Base-by-base conservation (phyloP, 2,888 invertebrate genomes). In the Scaptomyza caliginosa region DNA sequence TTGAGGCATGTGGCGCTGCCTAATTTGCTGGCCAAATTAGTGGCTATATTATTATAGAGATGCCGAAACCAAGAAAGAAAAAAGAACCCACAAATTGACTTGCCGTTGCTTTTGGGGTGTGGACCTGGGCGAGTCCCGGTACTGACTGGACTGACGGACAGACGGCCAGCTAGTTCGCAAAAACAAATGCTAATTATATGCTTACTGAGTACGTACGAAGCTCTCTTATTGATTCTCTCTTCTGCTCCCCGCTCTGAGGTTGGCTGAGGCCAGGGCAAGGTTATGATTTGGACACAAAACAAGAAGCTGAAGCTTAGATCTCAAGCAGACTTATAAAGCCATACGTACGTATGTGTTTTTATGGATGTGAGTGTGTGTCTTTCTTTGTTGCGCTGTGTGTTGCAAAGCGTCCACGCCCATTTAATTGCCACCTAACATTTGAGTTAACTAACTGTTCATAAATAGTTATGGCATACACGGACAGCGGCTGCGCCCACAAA, bases 381-480 rank as follows among this genome's bases (percentile, higher is more conserved):
- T 39, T 49, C 43, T 32, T 38, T 56, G 38, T 55, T 57, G 39
- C 34, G 38, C 48, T 59, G 26, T 60, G 23, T 52, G 51, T 52
- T 57, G 67, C 55, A 39, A 39, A 30, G 63, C 56, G 54, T 65
- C 76, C 84, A 78, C 84, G 84, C 84, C 84, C 86, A 67, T 86
- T 88, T 84, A 84, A 84, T 84, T 84, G 89, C 89, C 79, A 84
- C 76, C 88, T 88, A 71, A 74, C 86, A 81, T 84, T 87, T 87
- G 70, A 83, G 88, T 77, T 83, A 83, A 87, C 88, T 84, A 84
- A 84, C 83, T 84, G 83, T 84, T 84, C 83, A 84, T 84, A 84
- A 84, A 84, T 84, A 84, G 88, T 84, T 88, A 84, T 88, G 88
- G 88, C 87, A 84, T 88, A 88, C 75, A 70, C 85, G 75, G 80